Evolutionary conservation across 2,113 vertebrate species (phyloP).

Genomic region (Carettochelys insculpta): DNA sequence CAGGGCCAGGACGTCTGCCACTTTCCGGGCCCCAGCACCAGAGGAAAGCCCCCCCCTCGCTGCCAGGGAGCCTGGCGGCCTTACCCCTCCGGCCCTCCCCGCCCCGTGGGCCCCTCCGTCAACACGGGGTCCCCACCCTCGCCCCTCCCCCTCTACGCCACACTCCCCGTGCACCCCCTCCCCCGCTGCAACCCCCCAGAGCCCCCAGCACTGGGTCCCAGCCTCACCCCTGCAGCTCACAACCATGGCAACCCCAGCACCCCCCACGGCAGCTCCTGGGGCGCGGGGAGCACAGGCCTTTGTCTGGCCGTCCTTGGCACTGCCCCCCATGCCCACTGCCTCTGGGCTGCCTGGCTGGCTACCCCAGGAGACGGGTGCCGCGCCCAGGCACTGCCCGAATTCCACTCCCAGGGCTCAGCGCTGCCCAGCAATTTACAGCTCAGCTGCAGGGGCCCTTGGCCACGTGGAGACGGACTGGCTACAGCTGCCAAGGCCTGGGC

Average conservation of each 20-base stretch:
- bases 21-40: too few species aligned
- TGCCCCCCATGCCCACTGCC: neutral
- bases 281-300: too few species aligned
- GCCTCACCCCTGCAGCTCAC: constrained; percentile 29
- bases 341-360: fast-evolving
- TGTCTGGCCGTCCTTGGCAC: neutral
- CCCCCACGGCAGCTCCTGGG: neutral
- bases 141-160: fast-evolving
- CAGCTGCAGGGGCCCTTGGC: neutral
- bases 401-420: neutral
- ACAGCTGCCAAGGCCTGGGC: too few species aligned
- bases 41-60: too few species aligned
- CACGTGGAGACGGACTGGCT: neutral
- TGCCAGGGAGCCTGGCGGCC: neutral
- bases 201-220: neutral
- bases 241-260: constrained; percentile 49
- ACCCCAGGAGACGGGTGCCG: neutral
- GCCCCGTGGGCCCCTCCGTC: too few species aligned
- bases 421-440: constrained; percentile 28
- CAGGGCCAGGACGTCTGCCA: too few species aligned
- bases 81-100: neutral
- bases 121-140: fast-evolving
- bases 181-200: fast-evolving
- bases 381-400: constrained; percentile 56
- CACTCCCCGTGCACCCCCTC: neutral